Base-by-base conservation (phyloP, 2,888 invertebrate species). In the Antheraea yamamai region DNA sequence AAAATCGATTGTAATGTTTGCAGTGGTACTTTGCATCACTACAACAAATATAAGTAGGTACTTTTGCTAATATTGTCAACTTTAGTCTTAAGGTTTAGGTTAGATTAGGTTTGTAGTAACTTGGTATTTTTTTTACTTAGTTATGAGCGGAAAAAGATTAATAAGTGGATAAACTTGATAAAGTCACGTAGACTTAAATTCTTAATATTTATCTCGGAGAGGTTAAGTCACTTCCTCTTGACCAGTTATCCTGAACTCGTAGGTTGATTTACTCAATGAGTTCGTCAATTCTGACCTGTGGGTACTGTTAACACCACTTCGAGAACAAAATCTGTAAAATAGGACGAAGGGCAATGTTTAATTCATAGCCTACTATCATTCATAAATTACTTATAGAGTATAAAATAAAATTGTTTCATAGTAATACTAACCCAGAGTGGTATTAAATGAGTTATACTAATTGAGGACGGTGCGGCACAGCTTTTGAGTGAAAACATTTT, bases 381-480 rank as follows among this genome's bases (percentile, higher is more conserved):
- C 68, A 75, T 75, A 71, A 76, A 77, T 74, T 77, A 77, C 75
- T 74, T 20, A 78, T 80, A 79, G 78, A 79, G 78, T 81, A 23
- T 58, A 10, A n/a, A n/a, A 58, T 20, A n/a, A 73, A 58, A 23
- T 73, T 26, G 26, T 64, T 68, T n/a, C 74, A 20, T 58, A 47
- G 35, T 82, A 81, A 82, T 83, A 83, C 82, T 80, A 84, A 87
- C 84, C 84, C 81, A 81, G 78, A 78, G 77, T 78, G 80, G 84
- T 80, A 81, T 89, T 87, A 89, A 88, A 74, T 74, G 80, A 86
- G 85, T 84, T 86, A 88, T 87, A 85, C 85, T 85, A 84, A 87
- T 84, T 84, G 84, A 82, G 84, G 83, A 74, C 83, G 81, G 64
- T 18, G 70, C 83, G 81, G 64, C 26, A 64, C 82, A 82, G 80